Evolutionary conservation across 2,113 vertebrate species (phyloP).

Genomic region (Albula glossodonta): DNA sequence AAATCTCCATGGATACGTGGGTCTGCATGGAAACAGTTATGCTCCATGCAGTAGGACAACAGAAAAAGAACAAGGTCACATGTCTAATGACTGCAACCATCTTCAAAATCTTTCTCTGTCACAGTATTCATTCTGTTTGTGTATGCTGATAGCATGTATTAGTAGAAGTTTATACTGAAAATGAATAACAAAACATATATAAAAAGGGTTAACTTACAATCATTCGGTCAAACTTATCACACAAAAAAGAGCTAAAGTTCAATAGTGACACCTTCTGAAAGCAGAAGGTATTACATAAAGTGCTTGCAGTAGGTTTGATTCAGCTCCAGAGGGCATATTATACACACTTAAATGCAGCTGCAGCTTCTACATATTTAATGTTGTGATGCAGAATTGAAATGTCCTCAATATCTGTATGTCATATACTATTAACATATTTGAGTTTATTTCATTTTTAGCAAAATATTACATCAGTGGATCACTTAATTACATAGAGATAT

Average conservation of each 20-base stretch:
- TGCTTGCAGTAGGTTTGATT: not conserved
- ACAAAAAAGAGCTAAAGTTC: not conserved
- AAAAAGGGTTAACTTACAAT: not conserved
- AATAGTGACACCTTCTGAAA: conserved; percentile 8
- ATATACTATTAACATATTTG: too few species aligned
- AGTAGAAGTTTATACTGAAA: not conserved
- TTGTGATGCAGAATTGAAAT: too few species aligned
- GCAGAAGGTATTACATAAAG: not conserved
- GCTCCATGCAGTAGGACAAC: not conserved
- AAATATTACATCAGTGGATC: too few species aligned
- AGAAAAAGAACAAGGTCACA: not conserved
- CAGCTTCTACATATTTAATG: not conserved
- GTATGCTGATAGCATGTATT: too few species aligned
- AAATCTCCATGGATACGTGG: not conserved
- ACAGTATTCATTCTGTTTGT: too few species aligned
- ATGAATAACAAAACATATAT: not conserved
- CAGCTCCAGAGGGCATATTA: not conserved
- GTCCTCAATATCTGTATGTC: too few species aligned
- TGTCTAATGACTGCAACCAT: too few species aligned
- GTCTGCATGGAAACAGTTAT: not conserved
- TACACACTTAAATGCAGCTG: not conserved
- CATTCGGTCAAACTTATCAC: not conserved
- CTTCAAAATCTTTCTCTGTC: too few species aligned
- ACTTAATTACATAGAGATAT: not conserved
- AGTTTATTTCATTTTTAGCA: too few species aligned